Conservation (phyloP, 2,888 invertebrate genomes). For the Plebejus argus region DNA sequence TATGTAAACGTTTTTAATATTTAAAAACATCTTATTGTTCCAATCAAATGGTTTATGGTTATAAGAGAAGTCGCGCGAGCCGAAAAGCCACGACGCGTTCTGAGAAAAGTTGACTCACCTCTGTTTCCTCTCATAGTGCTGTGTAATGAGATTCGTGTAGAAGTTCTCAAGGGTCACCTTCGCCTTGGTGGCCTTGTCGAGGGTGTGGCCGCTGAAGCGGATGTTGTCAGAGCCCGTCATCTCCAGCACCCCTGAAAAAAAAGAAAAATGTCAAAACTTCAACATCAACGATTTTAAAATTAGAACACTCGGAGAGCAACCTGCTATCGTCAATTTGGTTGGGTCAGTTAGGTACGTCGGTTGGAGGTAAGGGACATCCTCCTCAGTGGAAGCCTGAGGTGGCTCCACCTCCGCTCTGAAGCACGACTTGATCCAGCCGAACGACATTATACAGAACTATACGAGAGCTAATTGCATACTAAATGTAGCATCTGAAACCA, state of each 20-base stretch:
- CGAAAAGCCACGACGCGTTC: background rate
- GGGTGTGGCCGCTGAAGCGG: slow-evolving; percentile 97
- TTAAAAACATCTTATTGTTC: background rate
- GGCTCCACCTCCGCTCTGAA: background rate
- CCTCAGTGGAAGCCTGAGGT: background rate
- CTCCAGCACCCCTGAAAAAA: slow-evolving; percentile 87
- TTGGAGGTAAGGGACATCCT: background rate
- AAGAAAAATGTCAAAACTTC: slow-evolving; percentile 31
- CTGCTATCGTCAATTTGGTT: background rate
- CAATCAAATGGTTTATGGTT: background rate
- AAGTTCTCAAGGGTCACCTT: slow-evolving; percentile 99
- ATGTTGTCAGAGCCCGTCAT: slow-evolving; percentile 92
- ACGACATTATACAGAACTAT: slow-evolving; percentile 25
- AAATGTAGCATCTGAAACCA: slow-evolving; percentile 32
- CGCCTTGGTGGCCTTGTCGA: slow-evolving; percentile 99
- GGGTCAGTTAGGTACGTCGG: background rate
- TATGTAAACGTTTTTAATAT: background rate
- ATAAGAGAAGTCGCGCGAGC: background rate
- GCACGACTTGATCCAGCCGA: slow-evolving; percentile 23
- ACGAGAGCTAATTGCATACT: slow-evolving; percentile 25
- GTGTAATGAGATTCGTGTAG: slow-evolving; percentile 98
- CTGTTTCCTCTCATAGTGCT: slow-evolving; percentile 98
- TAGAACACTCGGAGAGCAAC: background rate
- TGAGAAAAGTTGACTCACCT: slow-evolving; percentile 74
- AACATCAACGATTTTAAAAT: background rate